Base-by-base conservation (phyloP, 2,113 vertebrate genomes). In the Nestor notabilis region DNA sequence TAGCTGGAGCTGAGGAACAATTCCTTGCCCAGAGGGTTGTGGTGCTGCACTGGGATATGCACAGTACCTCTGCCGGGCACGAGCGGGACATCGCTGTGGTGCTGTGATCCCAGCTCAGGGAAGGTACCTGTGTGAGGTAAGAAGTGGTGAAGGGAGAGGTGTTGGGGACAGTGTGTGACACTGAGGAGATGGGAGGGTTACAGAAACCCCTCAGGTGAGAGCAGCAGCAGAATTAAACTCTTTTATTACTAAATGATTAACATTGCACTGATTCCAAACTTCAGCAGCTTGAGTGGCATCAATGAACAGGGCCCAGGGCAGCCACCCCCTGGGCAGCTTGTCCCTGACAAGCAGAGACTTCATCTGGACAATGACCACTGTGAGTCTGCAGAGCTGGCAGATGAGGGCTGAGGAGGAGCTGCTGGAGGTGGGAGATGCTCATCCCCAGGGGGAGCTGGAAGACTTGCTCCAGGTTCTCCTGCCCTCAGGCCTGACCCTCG, bases 221-320 rank as follows among this genome's bases (percentile, higher is more conserved):
- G 19, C 2, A 5, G 74, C 28, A 89, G 92, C 87, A 2, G 1
- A 70, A 76, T 56, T 35, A 44, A 14, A 47, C 81, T 55, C 89
- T 35, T 90, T 96, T 95, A 92, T 96, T 95, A 60, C 50, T 75
- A 58, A 93, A 58, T 86, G 83, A 88, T 90, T 86, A 77, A 63
- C 65, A 28, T 24, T 39, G 11, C 20, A n/a, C 6, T 18, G n/a
- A 74, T 65, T 43, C 27, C 52, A n/a, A 87, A 44, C 21, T 24
- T 31, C 74, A 81, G 87, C 61, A 92, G 68, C 68, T 20, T 14
- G 35, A 50, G 56, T 16, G 56, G 21, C 56, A 4, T 2, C 56
- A 35, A 33, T 10, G 56, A 6, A 21, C 56, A 15, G 56, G 56
- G 27, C 50, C 49, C 49, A 8, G 49, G 31, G 8, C 35, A 47